Conservation (phyloP, 2,113 vertebrate species). For the Budorcas taxicolor region DNA sequence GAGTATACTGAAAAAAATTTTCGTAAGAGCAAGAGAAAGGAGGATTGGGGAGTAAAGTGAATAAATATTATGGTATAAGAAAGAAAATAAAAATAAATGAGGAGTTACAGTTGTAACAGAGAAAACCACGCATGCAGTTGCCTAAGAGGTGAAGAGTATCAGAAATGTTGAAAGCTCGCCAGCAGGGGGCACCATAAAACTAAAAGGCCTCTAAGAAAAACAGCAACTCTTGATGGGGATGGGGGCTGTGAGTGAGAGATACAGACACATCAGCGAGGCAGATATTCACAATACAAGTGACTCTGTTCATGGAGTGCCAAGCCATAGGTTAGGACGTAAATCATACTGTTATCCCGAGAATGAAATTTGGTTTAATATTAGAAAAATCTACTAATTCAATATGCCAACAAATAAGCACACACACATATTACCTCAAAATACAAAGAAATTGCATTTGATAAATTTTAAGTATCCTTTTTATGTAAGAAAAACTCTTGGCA, state of each 20-base stretch:
- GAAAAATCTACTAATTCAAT: not conserved
- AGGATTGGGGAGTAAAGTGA: not conserved
- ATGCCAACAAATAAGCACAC: not conserved
- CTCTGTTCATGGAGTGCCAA: not conserved
- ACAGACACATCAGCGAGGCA: not conserved
- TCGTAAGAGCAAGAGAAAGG: not conserved
- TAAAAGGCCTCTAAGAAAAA: not conserved
- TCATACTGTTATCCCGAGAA: not conserved
- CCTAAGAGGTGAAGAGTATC: not conserved
- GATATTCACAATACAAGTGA: not conserved
- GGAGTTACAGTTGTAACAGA: not conserved
- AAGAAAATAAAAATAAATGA: not conserved
- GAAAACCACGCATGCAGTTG: not conserved
- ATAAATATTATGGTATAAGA: not conserved
- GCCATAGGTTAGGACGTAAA: not conserved
- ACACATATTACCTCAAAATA: not conserved
- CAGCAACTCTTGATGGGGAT: not conserved
- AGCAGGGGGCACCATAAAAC: constrained; percentile 42
- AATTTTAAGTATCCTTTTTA: not conserved
- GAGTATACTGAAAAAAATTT: not conserved
- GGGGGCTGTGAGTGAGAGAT: fast-evolving
- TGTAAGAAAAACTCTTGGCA: not conserved
- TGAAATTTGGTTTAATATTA: not conserved
- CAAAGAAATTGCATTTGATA: not conserved
- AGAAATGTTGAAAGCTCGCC: not conserved